Percentiles rank a stretch among this genome's conserved stretches.
Conservation (phyloP, 2,797 vertebrate species). For the Synaphobranchus kaupii region DNA sequence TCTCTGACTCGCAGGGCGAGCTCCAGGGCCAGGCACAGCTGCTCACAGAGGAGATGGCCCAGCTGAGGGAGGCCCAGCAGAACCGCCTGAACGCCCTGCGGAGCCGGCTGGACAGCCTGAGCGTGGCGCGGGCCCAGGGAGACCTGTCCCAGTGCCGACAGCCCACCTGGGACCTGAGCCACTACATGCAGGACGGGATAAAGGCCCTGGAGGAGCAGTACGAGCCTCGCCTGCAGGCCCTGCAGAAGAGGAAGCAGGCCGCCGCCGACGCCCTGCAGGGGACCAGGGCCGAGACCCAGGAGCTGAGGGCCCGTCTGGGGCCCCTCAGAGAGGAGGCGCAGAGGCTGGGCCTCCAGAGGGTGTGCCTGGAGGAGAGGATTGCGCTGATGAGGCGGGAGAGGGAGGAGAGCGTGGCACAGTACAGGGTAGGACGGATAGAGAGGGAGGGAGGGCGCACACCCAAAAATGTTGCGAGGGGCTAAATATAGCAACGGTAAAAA, state of each 20-base stretch:
- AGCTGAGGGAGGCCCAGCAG: slow-evolving; percentile 73
- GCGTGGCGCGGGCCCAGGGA: slow-evolving; percentile 67
- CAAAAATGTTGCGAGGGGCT: too few species aligned
- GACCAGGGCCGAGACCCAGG: slow-evolving; percentile 79
- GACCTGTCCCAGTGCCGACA: slow-evolving; percentile 80
- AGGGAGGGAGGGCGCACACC: too few species aligned
- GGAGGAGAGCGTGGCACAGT: slow-evolving; percentile 81
- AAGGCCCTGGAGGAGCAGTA: slow-evolving; percentile 84
- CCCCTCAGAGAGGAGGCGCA: slow-evolving; percentile 81
- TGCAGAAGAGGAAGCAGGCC: slow-evolving; percentile 81
- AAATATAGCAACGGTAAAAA: too few species aligned
- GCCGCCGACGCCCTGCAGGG: slow-evolving; percentile 73
- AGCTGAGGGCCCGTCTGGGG: slow-evolving; percentile 76
- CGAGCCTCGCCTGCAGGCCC: slow-evolving; percentile 82
- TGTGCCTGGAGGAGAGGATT: slow-evolving; percentile 85
- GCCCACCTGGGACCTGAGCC: slow-evolving; percentile 83
- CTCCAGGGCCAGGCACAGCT: slow-evolving; percentile 73
- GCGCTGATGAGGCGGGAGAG: slow-evolving; percentile 76
- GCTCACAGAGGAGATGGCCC: slow-evolving; percentile 75
- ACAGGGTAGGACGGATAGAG: slow-evolving; percentile 64
- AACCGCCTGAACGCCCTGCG: slow-evolving; percentile 70
- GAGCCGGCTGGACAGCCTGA: slow-evolving; percentile 62
- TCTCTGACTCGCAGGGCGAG: slow-evolving; percentile 60
- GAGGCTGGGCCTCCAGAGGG: slow-evolving; percentile 77
- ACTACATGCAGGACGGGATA: slow-evolving; percentile 80